Evolutionary conservation across 2,797 vertebrate species (phyloP).

Genomic region (Sebastes minor): DNA sequence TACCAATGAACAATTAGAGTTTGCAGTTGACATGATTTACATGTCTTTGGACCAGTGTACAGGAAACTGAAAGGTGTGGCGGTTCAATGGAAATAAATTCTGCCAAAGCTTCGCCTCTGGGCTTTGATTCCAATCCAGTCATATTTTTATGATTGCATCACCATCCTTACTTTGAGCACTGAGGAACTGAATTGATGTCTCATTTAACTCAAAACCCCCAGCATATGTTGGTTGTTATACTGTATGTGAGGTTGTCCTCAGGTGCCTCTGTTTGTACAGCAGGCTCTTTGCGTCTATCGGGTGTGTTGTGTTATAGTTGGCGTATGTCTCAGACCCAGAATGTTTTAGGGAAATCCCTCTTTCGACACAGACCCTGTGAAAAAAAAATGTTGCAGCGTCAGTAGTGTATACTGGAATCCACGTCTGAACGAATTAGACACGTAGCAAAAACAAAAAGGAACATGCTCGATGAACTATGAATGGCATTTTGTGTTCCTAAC

Average conservation of each 20-base stretch:
- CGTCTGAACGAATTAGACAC: constrained; percentile 2
- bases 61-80: background rate
- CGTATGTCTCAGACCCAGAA: background rate
- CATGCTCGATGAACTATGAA: background rate
- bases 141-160: background rate
- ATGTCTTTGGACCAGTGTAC: background rate
- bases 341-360: constrained; percentile 44
- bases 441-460: constrained; percentile 42
- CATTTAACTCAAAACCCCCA: background rate
- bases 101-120: background rate
- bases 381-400: background rate
- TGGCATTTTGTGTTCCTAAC: background rate
- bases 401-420: constrained; percentile 49
- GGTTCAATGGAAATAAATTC: too few species aligned
- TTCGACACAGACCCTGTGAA: background rate
- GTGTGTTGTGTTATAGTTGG: background rate
- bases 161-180: background rate
- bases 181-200: background rate
- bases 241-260: background rate
- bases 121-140: background rate
- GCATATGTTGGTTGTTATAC: background rate
- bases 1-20: background rate
- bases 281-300: background rate
- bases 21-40: background rate
- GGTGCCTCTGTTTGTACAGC: background rate